phyloP scores from a whole-genome alignment of 1,140 invertebrate genomes.

The Araneus ventricosus region DNA sequence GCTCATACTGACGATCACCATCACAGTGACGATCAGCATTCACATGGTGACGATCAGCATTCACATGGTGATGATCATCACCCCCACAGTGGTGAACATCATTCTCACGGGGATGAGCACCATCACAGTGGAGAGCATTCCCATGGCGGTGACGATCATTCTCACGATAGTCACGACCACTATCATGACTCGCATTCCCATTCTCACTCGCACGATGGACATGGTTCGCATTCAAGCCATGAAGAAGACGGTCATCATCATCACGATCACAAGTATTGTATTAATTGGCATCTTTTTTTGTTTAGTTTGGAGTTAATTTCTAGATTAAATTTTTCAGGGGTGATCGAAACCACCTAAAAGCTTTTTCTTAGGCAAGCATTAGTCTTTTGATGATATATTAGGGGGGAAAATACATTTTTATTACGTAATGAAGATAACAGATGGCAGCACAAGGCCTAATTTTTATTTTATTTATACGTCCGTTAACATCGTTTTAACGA shows the following conservation, averaged over 20 bases:
- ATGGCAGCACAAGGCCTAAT: too few relatives aligned
- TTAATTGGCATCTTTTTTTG: too few relatives aligned
- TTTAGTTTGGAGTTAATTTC: too few relatives aligned
- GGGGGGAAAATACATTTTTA: too few relatives aligned
- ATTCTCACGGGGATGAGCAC: constrained; percentile 31
- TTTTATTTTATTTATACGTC: too few relatives aligned
- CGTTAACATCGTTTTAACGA: too few relatives aligned
- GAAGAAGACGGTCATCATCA: neutral
- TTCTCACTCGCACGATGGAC: neutral
- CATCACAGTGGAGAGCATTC: neutral
- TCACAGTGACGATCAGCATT: constrained; percentile 21
- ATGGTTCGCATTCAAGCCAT: neutral
- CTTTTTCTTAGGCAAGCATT: too few relatives aligned
- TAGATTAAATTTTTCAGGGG: too few relatives aligned
- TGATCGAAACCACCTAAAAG: too few relatives aligned
- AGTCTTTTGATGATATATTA: too few relatives aligned
- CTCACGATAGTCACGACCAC: constrained; percentile 14
- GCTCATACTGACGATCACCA: constrained; percentile 51
- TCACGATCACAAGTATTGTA: neutral
- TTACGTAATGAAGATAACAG: too few relatives aligned
- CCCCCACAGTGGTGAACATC: constrained; percentile 29
- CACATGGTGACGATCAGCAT: constrained; percentile 44
- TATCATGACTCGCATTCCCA: constrained; percentile 39
- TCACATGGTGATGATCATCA: constrained; percentile 37
- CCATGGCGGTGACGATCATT: neutral